A percentile compares a stretch with the other conserved stretches of the same genome.
Conservation (phyloP, 2,113 vertebrate genomes). For the Smithornis capensis region DNA sequence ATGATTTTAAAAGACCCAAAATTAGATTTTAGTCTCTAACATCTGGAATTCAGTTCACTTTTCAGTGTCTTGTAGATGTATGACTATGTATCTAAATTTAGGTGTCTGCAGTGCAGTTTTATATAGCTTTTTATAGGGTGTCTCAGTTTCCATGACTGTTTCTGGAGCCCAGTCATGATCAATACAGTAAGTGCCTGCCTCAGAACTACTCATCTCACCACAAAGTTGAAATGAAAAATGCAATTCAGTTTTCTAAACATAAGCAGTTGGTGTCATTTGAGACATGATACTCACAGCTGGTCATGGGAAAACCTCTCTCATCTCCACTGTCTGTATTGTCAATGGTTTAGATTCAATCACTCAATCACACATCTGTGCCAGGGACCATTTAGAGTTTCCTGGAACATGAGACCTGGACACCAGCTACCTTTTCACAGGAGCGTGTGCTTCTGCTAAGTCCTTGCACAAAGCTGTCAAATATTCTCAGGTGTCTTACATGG, state of each 20-base stretch:
- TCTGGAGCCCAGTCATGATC: not conserved
- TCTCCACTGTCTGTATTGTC: not conserved
- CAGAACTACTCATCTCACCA: not conserved
- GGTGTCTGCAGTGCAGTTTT: not conserved
- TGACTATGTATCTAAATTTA: not conserved
- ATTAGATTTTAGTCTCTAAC: not conserved
- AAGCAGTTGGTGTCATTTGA: not conserved
- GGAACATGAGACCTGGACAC: not conserved
- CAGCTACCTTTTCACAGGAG: not conserved
- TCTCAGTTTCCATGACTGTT: not conserved
- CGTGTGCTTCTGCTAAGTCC: not conserved
- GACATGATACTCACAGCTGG: not conserved
- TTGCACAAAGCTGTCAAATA: not conserved
- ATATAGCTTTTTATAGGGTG: not conserved
- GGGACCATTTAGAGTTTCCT: not conserved
- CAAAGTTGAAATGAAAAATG: not conserved
- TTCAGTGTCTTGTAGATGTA: not conserved
- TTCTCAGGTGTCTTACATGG: not conserved
- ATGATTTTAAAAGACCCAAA: not conserved
- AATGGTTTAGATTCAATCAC: not conserved
- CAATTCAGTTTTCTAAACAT: not conserved
- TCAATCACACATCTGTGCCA: not conserved
- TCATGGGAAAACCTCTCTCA: not conserved
- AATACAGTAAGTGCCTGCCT: accelerated
- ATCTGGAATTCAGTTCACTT: not conserved